Evolutionary conservation across 1,140 invertebrate species (phyloP), one percentile per base, ranked within the genome.

Genomic region (Drosophila trapezifrons): DNA sequence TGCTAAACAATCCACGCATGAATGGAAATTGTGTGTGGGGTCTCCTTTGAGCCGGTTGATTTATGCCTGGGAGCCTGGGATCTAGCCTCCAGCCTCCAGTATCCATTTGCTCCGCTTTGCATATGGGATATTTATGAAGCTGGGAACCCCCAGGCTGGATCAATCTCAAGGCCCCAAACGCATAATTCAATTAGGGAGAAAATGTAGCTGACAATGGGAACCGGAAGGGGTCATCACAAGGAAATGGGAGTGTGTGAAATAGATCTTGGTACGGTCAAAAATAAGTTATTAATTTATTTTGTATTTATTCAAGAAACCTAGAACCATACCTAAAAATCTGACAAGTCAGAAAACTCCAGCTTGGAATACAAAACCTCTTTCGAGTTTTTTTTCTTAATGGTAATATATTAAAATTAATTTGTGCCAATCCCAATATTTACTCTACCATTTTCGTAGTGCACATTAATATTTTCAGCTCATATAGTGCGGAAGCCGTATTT

Each of bases 1-100:
- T 82, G 84, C 37, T 71, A 49, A 65, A 86, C 75, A 49, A 62
- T 82, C 83, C 84, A 86, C 83, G 84, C 83, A 89, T 86, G 79
- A 87, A 83, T 86, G 79, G 29, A 58, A 60, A 47, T 71, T 66
- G 40, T 78, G 63, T 76, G 78, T 76, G 83, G 60, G 62, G 80
- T 82, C 80, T 71, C 60, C 52, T 58, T 57, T 65, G 43, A 62
- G 74, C 43, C 13, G 9, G 54, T 42, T 82, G 83, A 86, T 87
- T 87, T 87, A 87, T 86, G 83, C 79, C 79, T 86, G 83, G 83
- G 84, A 86, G 82, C 75, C 65, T 60, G 35, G 35, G 45, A 47
- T 57, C 25, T 58, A 37, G 49, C 32, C 49, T 56, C 60, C 43
- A 51, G 57, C 27, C 57, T 49, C 17, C 22, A 22, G 22, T 22